Conservation (phyloP, 2,888 invertebrate species). For the Tetheella fluctuosa region DNA sequence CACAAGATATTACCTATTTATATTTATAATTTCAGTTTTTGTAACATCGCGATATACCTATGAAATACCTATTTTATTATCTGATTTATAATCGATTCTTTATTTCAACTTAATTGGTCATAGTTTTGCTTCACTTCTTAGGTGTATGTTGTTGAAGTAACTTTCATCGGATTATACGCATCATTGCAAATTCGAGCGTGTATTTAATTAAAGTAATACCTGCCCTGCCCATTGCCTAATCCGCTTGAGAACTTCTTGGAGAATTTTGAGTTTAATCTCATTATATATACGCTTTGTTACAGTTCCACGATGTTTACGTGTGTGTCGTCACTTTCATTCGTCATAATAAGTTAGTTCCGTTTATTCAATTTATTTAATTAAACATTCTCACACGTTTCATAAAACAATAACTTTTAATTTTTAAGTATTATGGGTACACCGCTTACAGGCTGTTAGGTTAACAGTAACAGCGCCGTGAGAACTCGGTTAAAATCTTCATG, state of each 20-base stretch:
- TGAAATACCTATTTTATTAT: not conserved
- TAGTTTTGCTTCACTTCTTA: not conserved
- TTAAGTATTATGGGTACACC: slow-evolving; percentile 78
- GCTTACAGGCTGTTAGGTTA: slow-evolving; percentile 79
- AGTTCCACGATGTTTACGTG: slow-evolving; percentile 45
- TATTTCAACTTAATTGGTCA: not conserved
- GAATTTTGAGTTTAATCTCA: slow-evolving; percentile 52
- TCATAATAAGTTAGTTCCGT: slow-evolving; percentile 63
- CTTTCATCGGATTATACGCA: slow-evolving; percentile 3
- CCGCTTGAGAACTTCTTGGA: slow-evolving; percentile 48
- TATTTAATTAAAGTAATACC: slow-evolving; percentile 18
- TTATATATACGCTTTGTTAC: slow-evolving; percentile 36
- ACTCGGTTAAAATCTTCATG: slow-evolving; percentile 69
- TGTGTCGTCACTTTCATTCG: slow-evolving; percentile 69
- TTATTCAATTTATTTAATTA: slow-evolving; percentile 80
- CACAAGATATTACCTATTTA: not conserved
- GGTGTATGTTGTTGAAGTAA: not conserved
- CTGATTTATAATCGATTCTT: not conserved
- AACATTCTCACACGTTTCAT: slow-evolving; percentile 81
- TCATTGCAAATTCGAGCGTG: slow-evolving; percentile 2
- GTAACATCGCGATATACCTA: not conserved
- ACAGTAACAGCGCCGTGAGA: slow-evolving; percentile 79
- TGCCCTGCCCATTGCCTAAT: slow-evolving; percentile 47
- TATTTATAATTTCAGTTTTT: too few species aligned
- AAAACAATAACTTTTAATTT: slow-evolving; percentile 82